Percentiles rank a stretch among this genome's conserved stretches.
phyloP scores from a whole-genome alignment of 2,797 vertebrate species.

The Bucorvus abyssinicus region DNA sequence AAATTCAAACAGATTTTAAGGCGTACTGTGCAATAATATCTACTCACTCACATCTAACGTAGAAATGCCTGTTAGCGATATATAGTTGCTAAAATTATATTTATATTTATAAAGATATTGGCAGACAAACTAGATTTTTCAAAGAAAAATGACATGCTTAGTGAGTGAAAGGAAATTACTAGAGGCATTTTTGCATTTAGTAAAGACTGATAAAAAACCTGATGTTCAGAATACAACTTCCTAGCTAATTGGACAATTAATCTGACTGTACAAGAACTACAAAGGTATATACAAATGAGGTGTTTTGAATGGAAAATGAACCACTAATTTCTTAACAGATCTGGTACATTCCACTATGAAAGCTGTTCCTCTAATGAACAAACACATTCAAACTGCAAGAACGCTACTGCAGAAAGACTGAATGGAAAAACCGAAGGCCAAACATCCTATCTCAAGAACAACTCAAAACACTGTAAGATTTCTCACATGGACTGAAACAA shows the following conservation, averaged over 20 bases:
- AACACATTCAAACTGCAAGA: not conserved
- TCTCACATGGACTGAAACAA: not conserved
- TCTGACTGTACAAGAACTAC: not conserved
- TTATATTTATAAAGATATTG: constrained; percentile 20
- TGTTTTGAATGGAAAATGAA: not conserved
- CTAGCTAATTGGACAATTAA: not conserved
- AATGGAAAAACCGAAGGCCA: not conserved
- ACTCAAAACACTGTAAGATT: not conserved
- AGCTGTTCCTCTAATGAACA: not conserved
- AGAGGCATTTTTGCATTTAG: not conserved
- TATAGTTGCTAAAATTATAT: constrained; percentile 4
- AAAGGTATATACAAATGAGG: not conserved
- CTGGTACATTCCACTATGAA: not conserved
- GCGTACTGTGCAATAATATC: not conserved
- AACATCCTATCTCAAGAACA: not conserved
- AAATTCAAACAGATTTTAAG: not conserved
- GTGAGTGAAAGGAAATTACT: not conserved
- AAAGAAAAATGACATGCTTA: not conserved
- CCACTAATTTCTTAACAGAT: not conserved
- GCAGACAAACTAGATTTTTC: constrained; percentile 16
- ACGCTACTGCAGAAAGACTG: rapidly evolving
- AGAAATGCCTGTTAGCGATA: constrained; percentile 10
- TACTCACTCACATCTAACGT: not conserved
- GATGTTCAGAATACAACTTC: not conserved
- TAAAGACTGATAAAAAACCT: not conserved